A percentile compares a stretch with the other conserved stretches of the same genome.
These are phyloP conservation scores for Tipula lateralis DNA, from an alignment of 2,888 invertebrate genomes.

Conservation along the genomic window DNA sequence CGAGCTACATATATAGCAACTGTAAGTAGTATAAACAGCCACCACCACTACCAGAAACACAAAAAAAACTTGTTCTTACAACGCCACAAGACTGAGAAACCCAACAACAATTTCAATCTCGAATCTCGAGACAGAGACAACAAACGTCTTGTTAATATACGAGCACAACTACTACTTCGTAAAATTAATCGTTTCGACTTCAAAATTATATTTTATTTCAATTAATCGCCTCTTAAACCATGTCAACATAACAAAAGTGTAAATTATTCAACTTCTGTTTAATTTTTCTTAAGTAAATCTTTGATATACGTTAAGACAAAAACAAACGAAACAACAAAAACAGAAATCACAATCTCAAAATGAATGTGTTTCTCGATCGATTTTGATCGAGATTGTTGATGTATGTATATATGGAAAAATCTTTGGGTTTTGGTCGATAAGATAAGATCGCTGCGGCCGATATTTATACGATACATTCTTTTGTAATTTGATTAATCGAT, in stretches of 20 bases:
- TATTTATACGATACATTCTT: neutral
- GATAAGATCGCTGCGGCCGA: neutral
- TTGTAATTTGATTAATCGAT: constrained; percentile 3
- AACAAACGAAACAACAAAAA: neutral
- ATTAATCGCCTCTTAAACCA: constrained; percentile 24
- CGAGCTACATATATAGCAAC: neutral
- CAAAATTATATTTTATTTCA: constrained; percentile 19
- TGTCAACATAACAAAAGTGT: constrained; percentile 24
- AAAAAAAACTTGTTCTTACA: neutral
- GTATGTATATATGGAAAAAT: neutral
- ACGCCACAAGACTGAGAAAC: neutral
- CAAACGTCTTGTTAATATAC: neutral
- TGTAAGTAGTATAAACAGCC: neutral
- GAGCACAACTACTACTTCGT: neutral
- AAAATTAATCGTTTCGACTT: constrained; percentile 4
- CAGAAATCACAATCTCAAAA: neutral
- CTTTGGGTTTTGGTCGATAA: neutral
- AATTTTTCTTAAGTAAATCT: constrained; percentile 11
- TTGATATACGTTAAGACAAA: neutral
- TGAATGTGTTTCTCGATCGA: constrained; percentile 19
- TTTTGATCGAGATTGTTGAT: constrained; percentile 24
- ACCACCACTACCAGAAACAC: too few relatives aligned
- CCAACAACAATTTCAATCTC: neutral
- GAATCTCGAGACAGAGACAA: neutral
- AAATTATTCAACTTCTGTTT: constrained; percentile 24